phyloP scores from a whole-genome alignment of 2,888 invertebrate species.

The Ephialtes manifestator region DNA sequence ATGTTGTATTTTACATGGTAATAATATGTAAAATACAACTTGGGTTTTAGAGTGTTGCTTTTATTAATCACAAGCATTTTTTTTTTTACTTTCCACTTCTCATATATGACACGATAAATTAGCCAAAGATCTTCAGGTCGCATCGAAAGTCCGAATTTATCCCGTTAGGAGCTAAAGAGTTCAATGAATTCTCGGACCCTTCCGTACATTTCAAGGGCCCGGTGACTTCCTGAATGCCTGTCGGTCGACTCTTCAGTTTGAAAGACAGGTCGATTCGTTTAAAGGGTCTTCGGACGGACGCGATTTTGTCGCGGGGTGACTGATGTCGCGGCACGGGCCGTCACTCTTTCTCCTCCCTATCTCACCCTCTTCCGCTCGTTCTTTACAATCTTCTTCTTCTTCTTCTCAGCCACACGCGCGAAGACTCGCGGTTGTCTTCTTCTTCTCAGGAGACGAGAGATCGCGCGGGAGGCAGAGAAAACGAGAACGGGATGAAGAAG shows the following conservation, averaged over 20 bases:
- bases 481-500: slow-evolving; percentile 46
- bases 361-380: slow-evolving; percentile 50
- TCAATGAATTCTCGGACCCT: slow-evolving; percentile 36
- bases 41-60: not conserved
- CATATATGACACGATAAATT: not conserved
- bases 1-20: too few relatives aligned
- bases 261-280: slow-evolving; percentile 75
- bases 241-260: slow-evolving; percentile 69
- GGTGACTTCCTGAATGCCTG: slow-evolving; percentile 42
- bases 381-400: slow-evolving; percentile 53
- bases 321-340: slow-evolving; percentile 77
- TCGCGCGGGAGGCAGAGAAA: slow-evolving; percentile 23
- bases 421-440: too few relatives aligned
- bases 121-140: not conserved
- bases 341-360: slow-evolving; percentile 74
- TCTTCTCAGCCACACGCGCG: slow-evolving; percentile 26
- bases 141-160: not conserved
- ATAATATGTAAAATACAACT: too few relatives aligned
- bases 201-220: slow-evolving; percentile 29
- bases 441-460: not conserved
- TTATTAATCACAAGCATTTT: not conserved
- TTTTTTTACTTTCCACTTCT: not conserved
- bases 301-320: slow-evolving; percentile 75
- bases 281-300: slow-evolving; percentile 67
- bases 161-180: not conserved